Percentiles rank a stretch among this genome's conserved stretches.
These are phyloP conservation scores for Corythoichthys intestinalis DNA, from an alignment of 2,113 vertebrate genomes.

Conservation along the genomic window DNA sequence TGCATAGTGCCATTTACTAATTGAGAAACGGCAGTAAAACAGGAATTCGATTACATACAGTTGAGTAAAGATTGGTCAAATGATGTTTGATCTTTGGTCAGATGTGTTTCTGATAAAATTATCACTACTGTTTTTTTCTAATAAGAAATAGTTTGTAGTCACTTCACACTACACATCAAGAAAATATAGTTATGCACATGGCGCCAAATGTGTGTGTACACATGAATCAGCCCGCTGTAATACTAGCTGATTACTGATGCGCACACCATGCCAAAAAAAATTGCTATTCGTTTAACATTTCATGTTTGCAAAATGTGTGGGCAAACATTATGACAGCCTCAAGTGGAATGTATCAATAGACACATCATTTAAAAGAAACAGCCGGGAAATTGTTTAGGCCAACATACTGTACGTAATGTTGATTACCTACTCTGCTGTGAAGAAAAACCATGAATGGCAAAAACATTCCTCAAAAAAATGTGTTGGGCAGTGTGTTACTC, in stretches of 20 bases:
- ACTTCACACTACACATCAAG: slow-evolving; percentile 17
- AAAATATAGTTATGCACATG: slow-evolving; percentile 36
- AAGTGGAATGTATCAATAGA: slow-evolving; percentile 38
- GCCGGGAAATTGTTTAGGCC: slow-evolving; percentile 7
- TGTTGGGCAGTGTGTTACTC: background rate
- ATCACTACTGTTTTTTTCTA: slow-evolving; percentile 17
- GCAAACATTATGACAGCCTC: slow-evolving; percentile 22
- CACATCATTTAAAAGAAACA: slow-evolving; percentile 24
- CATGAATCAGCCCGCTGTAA: slow-evolving; percentile 34
- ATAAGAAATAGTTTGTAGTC: slow-evolving; percentile 15
- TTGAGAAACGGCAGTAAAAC: slow-evolving; percentile 1
- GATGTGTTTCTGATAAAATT: slow-evolving; percentile 4
- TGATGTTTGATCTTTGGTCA: slow-evolving; percentile 3
- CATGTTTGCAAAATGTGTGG: slow-evolving; percentile 32
- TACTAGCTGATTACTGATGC: slow-evolving; percentile 35
- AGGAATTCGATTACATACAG: no score
- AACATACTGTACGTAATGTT: slow-evolving; percentile 5
- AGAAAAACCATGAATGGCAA: slow-evolving; percentile 35
- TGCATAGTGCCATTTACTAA: no score
- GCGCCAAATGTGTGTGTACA: slow-evolving; percentile 20
- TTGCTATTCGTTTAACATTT: slow-evolving; percentile 30
- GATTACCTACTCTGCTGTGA: slow-evolving; percentile 12
- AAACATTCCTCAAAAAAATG: slow-evolving; percentile 10
- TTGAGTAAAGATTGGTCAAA: no score
- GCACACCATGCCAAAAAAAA: slow-evolving; percentile 13